Evolutionary conservation across 2,888 invertebrate genomes (phyloP).

Genomic region (Melipona beecheii): DNA sequence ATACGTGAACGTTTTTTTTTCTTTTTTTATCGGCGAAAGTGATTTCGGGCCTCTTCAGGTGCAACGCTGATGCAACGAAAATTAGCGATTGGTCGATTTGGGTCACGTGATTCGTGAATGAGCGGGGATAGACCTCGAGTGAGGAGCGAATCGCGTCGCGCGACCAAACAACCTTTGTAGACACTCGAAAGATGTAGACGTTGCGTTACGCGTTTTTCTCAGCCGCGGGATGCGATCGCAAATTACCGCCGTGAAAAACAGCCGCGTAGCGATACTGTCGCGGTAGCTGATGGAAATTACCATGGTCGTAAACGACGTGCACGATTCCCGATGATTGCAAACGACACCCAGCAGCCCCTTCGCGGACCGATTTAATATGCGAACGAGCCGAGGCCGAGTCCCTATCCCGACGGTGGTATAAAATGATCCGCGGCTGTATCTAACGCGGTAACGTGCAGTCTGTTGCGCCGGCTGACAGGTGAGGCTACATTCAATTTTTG

Average conservation of each 20-base stretch:
- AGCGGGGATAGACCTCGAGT: too few species aligned
- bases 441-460: constrained; percentile 59
- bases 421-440: constrained; percentile 53
- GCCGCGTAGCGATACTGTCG: not conserved
- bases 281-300: constrained; percentile 21
- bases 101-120: too few species aligned
- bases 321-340: constrained; percentile 30
- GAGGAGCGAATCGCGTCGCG: not conserved
- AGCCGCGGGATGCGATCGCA: not conserved
- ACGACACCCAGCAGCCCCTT: constrained; percentile 24
- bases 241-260: not conserved
- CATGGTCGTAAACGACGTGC: constrained; percentile 6
- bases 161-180: constrained; percentile 9
- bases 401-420: constrained; percentile 55
- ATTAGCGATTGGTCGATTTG: too few species aligned
- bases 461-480: constrained; percentile 66
- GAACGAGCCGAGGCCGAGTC: constrained; percentile 26
- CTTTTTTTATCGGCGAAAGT: too few species aligned
- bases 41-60: too few species aligned
- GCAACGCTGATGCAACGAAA: too few species aligned
- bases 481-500: constrained; percentile 75
- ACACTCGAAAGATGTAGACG: constrained; percentile 28
- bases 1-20: constrained; percentile 8
- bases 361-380: constrained; percentile 41
- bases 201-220: not conserved